These are phyloP conservation scores for Nebria salina DNA, from an alignment of 2,888 invertebrate species.

Conservation along the genomic window DNA sequence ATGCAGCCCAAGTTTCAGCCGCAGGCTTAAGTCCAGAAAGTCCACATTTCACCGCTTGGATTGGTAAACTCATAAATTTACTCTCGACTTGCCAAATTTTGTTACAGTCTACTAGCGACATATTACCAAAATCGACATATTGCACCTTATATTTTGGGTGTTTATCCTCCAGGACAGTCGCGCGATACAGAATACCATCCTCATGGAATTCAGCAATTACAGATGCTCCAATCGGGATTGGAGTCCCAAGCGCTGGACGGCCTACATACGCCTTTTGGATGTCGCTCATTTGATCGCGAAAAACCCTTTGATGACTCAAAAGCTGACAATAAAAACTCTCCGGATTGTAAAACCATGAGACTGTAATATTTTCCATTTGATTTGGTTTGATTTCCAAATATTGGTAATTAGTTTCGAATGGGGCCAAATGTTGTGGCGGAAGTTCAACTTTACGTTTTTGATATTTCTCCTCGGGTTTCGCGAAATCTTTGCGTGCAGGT, in stretches of 20 bases:
- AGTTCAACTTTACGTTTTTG: constrained; percentile 26
- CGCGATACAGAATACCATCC: constrained; percentile 78
- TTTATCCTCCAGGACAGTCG: constrained; percentile 68
- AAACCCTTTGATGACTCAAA: constrained; percentile 61
- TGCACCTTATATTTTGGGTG: constrained; percentile 73
- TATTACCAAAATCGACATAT: constrained; percentile 82
- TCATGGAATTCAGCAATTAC: constrained; percentile 77
- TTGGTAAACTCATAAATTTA: constrained; percentile 72
- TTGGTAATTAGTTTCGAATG: constrained; percentile 20
- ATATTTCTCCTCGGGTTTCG: constrained; percentile 12
- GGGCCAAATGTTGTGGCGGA: constrained; percentile 32
- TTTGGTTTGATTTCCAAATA: constrained; percentile 62
- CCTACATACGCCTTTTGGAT: constrained; percentile 75
- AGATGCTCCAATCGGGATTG: constrained; percentile 69
- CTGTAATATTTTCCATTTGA: constrained; percentile 67
- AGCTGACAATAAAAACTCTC: constrained; percentile 71
- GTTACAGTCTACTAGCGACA: constrained; percentile 69
- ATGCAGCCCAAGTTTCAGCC: constrained; percentile 69
- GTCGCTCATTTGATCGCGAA: constrained; percentile 75
- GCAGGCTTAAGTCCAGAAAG: constrained; percentile 70
- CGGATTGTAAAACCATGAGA: constrained; percentile 82
- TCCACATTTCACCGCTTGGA: constrained; percentile 76
- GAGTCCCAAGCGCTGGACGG: constrained; percentile 61
- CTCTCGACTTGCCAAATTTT: constrained; percentile 78
- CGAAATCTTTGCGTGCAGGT: constrained; percentile 23